phyloP scores from a whole-genome alignment of 2,888 invertebrate species.

The Dichetophora obliterata region DNA sequence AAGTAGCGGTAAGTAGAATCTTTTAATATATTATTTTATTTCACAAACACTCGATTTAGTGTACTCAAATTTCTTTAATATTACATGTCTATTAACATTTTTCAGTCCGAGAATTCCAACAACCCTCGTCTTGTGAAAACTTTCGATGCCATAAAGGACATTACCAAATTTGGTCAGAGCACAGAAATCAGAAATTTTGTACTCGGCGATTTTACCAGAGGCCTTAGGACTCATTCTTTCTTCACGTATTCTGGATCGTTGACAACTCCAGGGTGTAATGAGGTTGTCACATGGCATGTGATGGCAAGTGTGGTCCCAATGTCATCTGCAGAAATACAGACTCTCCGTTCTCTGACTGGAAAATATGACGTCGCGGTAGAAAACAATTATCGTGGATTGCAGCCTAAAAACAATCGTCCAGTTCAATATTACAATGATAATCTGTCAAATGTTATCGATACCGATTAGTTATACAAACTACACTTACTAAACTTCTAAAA shows the following conservation, averaged over 20 bases:
- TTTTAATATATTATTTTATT: neutral
- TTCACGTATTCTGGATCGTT: conserved; percentile 73
- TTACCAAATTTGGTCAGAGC: conserved; percentile 56
- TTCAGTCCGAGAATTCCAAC: conserved; percentile 45
- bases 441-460: too few species aligned
- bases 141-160: conserved; percentile 52
- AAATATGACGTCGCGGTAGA: conserved; percentile 43
- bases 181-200: conserved; percentile 51
- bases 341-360: too few species aligned
- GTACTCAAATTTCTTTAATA: too few species aligned
- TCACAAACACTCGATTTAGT: neutral
- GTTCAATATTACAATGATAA: too few species aligned
- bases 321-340: conserved; percentile 49
- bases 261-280: conserved; percentile 81
- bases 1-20: conserved; percentile 64
- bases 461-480: too few species aligned
- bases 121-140: conserved; percentile 53
- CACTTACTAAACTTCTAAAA: too few species aligned
- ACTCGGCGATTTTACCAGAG: conserved; percentile 57
- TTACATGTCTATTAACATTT: conserved; percentile 45
- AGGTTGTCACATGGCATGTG: conserved; percentile 80
- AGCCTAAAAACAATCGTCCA: conserved; percentile 52
- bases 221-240: conserved; percentile 35
- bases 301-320: conserved; percentile 73
- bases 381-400: conserved; percentile 59